Base-by-base conservation (phyloP, 1,140 invertebrate genomes). In the Laupala kohalensis region DNA sequence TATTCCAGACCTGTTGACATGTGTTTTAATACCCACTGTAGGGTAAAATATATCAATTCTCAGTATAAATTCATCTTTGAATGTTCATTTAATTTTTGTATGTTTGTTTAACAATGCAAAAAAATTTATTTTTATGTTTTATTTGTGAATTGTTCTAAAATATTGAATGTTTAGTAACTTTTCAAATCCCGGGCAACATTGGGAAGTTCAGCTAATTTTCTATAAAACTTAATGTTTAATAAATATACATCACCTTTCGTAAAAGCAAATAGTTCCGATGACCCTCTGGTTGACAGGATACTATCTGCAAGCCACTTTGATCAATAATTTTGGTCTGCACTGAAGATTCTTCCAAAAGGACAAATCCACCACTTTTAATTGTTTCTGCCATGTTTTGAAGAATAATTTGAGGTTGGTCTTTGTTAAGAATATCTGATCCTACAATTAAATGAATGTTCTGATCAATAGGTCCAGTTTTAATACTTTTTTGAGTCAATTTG, bases 271-370 rank as follows among this genome's bases (percentile, higher is more conserved):
- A 74, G 2, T 66, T 64, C 26, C 73, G 67, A 19, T 25, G 64
- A 67, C 64, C 64, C n/a, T 53, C 67, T 26, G 28, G 67, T 24
- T 72, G 71, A 24, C 25, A 27, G 13, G 71, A 67, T 23, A 74
- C 53, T 25, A 83, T 69, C 65, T 80, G 75, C 25, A 83, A 78
- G 3, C 79, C 81, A 19, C 75, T 74, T 69, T 78, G 68, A 27
- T 74, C 67, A 74, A 85, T 28, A 53, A 82, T 78, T 23, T 78
- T 78, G 70, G 81, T 74, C 65, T 79, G 78, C 75, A 87, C 84
- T 25, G 88, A 79, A 6, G 85, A 83, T 81, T 95, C 92, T 78
- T 94, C 87, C 6, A 93, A 79, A 62, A 97, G 80, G 2, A 94
- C 73, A 77, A 95, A 92, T 23, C 94, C 93, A 64, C 86, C 86